Percentiles rank a stretch among this genome's conserved stretches.
phyloP scores from a whole-genome alignment of 2,797 vertebrate genomes.

The Ctenosaura bakeri region DNA sequence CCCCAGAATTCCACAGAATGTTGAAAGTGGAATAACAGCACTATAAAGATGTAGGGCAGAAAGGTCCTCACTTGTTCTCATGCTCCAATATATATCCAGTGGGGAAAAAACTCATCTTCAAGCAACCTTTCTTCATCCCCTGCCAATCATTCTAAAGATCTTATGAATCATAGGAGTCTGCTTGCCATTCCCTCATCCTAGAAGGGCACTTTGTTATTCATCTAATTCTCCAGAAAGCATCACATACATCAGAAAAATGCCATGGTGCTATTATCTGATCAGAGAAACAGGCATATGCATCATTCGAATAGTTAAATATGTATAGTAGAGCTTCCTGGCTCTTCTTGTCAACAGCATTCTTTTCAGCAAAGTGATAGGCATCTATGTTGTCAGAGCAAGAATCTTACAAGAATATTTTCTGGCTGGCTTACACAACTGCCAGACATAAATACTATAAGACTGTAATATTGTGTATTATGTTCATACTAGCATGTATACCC shows the following conservation, averaged over 20 bases:
- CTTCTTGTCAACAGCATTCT: constrained; percentile 1
- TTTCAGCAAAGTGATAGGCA: constrained; percentile 19
- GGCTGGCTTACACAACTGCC: background rate
- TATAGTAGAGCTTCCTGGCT: background rate
- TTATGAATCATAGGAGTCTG: background rate
- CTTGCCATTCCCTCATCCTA: background rate
- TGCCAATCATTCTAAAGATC: background rate
- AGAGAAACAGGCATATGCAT: background rate
- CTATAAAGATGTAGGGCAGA: too few relatives aligned
- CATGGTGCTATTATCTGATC: background rate
- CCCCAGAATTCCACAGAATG: too few relatives aligned
- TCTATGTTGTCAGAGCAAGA: background rate
- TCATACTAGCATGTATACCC: background rate
- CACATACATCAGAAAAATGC: background rate
- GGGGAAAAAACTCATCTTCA: background rate
- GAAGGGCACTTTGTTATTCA: background rate
- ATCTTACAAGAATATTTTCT: background rate
- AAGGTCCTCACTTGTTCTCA: background rate
- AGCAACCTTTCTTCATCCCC: constrained; percentile 5
- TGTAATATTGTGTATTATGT: background rate
- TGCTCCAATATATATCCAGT: background rate
- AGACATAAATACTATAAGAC: background rate
- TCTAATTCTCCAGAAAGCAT: background rate
- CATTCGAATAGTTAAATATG: background rate
- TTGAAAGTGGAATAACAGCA: too few relatives aligned